Conservation (phyloP, 1,140 invertebrate genomes). For the Lepidurus packardi region DNA sequence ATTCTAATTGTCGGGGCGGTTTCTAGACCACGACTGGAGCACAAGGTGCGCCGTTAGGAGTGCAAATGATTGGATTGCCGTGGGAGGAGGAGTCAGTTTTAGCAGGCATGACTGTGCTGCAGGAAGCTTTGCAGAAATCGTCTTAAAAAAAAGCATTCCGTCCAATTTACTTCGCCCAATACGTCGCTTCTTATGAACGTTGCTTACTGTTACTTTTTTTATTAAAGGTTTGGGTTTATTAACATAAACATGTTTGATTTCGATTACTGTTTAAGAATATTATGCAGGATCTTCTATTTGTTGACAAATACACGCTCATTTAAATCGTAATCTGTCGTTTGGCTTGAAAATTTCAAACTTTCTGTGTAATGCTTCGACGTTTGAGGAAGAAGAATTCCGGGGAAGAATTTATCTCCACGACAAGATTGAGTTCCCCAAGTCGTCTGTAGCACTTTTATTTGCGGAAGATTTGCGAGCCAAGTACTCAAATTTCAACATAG, state of each 20-base stretch:
- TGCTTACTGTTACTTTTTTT: too few species aligned
- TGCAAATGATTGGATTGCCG: conserved; percentile 45
- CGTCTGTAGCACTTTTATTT: background rate
- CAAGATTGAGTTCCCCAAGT: background rate
- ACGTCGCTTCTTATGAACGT: too few species aligned
- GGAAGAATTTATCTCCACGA: background rate
- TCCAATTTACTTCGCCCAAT: background rate
- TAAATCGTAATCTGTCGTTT: too few species aligned
- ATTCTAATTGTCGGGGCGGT: background rate
- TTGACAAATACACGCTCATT: too few species aligned
- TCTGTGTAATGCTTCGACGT: too few species aligned
- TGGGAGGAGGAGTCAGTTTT: conserved; percentile 46
- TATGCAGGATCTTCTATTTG: too few species aligned
- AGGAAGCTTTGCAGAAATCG: conserved; percentile 35
- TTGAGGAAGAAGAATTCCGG: too few species aligned
- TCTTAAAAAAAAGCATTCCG: background rate
- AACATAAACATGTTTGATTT: too few species aligned
- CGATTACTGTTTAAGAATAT: too few species aligned
- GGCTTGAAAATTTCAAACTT: too few species aligned
- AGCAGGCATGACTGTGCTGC: conserved; percentile 41
- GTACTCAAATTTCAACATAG: background rate
- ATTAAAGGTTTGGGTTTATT: too few species aligned
- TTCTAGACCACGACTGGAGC: conserved; percentile 39
- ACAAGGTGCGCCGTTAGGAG: conserved; percentile 43
- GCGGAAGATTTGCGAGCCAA: background rate